Evolutionary conservation across 2,888 invertebrate genomes (phyloP), one percentile per base, ranked within the genome.

Genomic region (Acanthococcus lagerstroemiae): DNA sequence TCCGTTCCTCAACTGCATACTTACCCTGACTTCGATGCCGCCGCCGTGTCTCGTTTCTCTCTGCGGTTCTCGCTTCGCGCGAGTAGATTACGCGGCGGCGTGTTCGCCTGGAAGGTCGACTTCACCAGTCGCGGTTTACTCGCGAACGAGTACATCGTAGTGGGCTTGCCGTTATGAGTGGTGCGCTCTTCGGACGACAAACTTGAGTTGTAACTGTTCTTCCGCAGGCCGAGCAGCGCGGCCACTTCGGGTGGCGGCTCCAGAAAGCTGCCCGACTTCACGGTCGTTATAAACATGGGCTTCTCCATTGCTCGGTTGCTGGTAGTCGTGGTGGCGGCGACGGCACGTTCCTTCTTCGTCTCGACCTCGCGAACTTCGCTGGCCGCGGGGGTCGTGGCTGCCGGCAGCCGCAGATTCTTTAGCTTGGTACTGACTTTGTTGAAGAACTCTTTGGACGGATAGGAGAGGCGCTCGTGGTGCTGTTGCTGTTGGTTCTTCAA

Each of bases 191-290:
- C 52, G 1, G 66, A 55, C 1, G 65, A 56, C 17, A 54, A 22
- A 25, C 25, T 58, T 25, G 45, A 25, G 24, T 25, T 26, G 19
- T 58, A 73, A 73, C 60, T 75, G 68, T 55, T 77, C 74, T 74
- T 78, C 72, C 72, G 76, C 66, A 85, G 78, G 0, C 85, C 85
- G 21, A 86, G 78, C n/a, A 85, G 77, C 5, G 77, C 76, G 6
- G 87, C 86, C 50, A 85, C 77, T 73, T 84, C 84, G n/a, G 84
- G 84, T 0, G 88, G 87, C 4, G 90, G 90, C 73, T 86, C 83
- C 69, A 90, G 77, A 74, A 90, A 90, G 72, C 84, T 83, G 2
- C 90, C 90, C 60, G 82, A 83, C 71, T 85, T 86, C 50, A 90
- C 90, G 0, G 89, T 89, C 9, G 88, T 89, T 69, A 90, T 84